phyloP scores from a whole-genome alignment of 2,888 invertebrate genomes.

The Scaptomyza tumidula region DNA sequence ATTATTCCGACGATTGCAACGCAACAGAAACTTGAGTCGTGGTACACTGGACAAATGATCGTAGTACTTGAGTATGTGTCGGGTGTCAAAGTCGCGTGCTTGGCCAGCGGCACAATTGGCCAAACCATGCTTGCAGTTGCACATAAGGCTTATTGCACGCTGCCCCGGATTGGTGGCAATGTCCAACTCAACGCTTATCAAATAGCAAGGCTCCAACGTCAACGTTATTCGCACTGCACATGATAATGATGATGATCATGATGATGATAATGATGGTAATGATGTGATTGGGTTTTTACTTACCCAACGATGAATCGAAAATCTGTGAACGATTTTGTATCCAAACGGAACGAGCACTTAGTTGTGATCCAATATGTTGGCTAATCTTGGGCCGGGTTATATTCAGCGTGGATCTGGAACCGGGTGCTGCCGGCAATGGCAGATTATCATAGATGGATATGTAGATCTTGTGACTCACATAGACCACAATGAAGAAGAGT shows the following conservation, averaged over 20 bases:
- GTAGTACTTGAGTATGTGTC: slow-evolving; percentile 66
- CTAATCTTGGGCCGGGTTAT: neutral
- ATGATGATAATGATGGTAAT: neutral
- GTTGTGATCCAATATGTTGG: slow-evolving; percentile 9
- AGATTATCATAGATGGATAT: slow-evolving; percentile 81
- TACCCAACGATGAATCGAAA: slow-evolving; percentile 51
- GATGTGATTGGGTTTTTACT: slow-evolving; percentile 28
- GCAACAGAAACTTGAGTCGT: slow-evolving; percentile 47
- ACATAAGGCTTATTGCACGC: slow-evolving; percentile 52
- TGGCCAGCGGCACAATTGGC: slow-evolving; percentile 29
- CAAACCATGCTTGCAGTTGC: slow-evolving; percentile 42
- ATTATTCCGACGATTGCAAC: slow-evolving; percentile 43
- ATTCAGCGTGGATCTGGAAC: slow-evolving; percentile 29
- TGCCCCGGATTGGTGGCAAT: slow-evolving; percentile 29
- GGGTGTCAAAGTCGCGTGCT: neutral
- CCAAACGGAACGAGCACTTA: slow-evolving; percentile 62
- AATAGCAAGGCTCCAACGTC: slow-evolving; percentile 71
- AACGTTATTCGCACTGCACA: slow-evolving; percentile 63
- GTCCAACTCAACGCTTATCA: slow-evolving; percentile 69
- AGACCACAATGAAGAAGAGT: slow-evolving; percentile 82
- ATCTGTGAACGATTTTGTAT: slow-evolving; percentile 59
- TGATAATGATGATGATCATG: neutral
- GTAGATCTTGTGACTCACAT: slow-evolving; percentile 83
- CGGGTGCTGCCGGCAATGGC: slow-evolving; percentile 62
- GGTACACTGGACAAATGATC: slow-evolving; percentile 71